These are phyloP conservation scores for Seira musarum DNA, from an alignment of 2,888 invertebrate species.

Conservation along the genomic window DNA sequence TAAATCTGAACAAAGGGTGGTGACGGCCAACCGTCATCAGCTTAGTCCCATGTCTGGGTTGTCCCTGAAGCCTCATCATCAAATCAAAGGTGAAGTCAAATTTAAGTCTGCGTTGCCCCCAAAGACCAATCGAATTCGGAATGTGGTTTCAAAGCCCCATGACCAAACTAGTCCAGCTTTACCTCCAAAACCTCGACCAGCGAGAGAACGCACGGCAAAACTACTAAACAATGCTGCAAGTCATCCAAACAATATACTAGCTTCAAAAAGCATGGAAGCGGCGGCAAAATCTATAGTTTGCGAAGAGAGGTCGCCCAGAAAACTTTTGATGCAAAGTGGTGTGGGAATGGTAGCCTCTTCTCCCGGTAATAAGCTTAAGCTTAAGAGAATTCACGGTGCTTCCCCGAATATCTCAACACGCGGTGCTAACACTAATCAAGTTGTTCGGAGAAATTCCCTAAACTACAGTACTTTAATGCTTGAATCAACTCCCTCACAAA, in stretches of 20 bases:
- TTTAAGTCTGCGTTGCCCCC: background rate
- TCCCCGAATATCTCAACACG: conserved; percentile 29
- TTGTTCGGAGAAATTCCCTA: conserved; percentile 32
- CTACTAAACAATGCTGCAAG: too few relatives aligned
- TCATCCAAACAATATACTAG: background rate
- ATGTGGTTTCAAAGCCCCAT: background rate
- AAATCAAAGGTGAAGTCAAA: background rate
- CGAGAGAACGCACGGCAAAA: conserved; percentile 20
- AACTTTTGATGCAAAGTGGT: background rate
- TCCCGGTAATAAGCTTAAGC: background rate
- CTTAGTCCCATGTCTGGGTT: background rate
- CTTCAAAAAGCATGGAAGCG: conserved; percentile 44
- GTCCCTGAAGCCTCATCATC: background rate
- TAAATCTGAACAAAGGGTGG: too few relatives aligned
- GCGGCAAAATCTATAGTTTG: conserved; percentile 44
- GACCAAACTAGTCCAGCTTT: conserved; percentile 5
- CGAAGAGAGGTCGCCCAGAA: conserved; percentile 21
- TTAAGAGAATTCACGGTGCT: background rate
- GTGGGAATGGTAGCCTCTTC: background rate
- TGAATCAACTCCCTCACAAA: background rate
- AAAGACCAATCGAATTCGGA: background rate
- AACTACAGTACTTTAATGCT: background rate
- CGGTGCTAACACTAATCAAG: conserved; percentile 36
- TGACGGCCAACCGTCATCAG: background rate
- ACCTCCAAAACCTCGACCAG: conserved; percentile 33